Base-by-base conservation (phyloP, 2,888 invertebrate genomes). In the Dryocosmus kuriphilus region DNA sequence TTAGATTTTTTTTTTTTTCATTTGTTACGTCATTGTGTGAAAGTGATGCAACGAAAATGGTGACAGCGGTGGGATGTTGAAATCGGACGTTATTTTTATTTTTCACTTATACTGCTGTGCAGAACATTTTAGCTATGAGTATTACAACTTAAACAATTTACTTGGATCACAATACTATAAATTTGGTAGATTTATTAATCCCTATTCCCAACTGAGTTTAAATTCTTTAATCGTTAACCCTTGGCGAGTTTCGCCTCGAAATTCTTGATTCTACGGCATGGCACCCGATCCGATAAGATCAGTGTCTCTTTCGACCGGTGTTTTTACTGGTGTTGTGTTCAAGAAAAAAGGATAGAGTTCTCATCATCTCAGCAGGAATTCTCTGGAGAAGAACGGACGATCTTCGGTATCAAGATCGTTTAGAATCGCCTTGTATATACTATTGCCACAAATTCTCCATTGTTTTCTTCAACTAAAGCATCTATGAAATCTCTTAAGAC, bases 261-360 rank as follows among this genome's bases (percentile, higher is more conserved):
- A 74, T 79, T 71, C 32, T 67, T 78, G 32, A 41, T 46, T 51
- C 76, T 35, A 38, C 46, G 30, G 27, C 24, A 38, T 32, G 30
- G 27, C 24, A 41, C 63, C 35, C 65, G 76, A 76, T 55, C 76
- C 77, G 82, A 82, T 82, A 82, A 83, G 81, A 82, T 82, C 82
- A 75, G 79, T 77, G 75, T 77, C 75, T 63, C 80, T 79, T 79
- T 80, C 63, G 76, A 55, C 80, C 77, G 81, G 79, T 84, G 82
- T 83, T 83, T 82, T 82, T 82, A 77, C 75, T 83, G 83, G 81
- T 79, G 81, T 82, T 83, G 82, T 77, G 78, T 77, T 80, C 80
- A 82, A 81, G 78, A 61, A 81, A 79, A 81, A 81, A 73, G 81
- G 83, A 86, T 85, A 83, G 84, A 86, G 84, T 84, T 84, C 82